phyloP scores from a whole-genome alignment of 2,113 vertebrate species.

The Plecotus auritus region DNA sequence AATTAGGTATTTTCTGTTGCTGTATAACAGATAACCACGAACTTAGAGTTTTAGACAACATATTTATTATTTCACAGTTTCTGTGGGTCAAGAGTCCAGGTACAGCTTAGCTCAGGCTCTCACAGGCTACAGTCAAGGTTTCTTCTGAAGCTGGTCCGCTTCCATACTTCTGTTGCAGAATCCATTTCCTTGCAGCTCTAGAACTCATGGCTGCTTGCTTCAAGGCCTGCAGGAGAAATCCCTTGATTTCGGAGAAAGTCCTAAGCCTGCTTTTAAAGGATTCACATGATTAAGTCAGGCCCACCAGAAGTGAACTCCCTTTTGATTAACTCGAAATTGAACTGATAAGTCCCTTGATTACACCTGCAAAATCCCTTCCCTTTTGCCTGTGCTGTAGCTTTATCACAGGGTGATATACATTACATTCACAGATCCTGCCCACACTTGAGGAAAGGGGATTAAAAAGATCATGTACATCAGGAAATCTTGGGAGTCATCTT shows the following conservation, averaged over 20 bases:
- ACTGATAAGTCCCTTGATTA: background rate
- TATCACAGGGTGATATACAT: background rate
- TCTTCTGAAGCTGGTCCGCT: background rate
- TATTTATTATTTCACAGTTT: background rate
- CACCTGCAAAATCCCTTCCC: background rate
- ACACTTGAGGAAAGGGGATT: background rate
- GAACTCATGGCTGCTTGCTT: background rate
- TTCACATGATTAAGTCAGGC: background rate
- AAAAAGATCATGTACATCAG: background rate
- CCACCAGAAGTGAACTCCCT: background rate
- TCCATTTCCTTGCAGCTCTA: background rate
- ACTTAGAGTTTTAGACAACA: background rate
- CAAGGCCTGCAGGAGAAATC: background rate
- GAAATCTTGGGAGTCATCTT: background rate
- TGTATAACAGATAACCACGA: constrained; percentile 5
- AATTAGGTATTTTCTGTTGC: background rate
- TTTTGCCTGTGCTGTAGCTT: background rate
- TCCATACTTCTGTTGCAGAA: background rate
- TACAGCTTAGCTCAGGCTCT: background rate
- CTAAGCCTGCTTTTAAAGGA: background rate
- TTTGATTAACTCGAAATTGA: background rate
- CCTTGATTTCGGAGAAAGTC: background rate
- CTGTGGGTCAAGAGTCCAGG: background rate
- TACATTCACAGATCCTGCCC: background rate
- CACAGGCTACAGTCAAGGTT: background rate